These are phyloP conservation scores for Sclerodermus sp. DNA, from an alignment of 2,888 invertebrate species.

Conservation along the genomic window DNA sequence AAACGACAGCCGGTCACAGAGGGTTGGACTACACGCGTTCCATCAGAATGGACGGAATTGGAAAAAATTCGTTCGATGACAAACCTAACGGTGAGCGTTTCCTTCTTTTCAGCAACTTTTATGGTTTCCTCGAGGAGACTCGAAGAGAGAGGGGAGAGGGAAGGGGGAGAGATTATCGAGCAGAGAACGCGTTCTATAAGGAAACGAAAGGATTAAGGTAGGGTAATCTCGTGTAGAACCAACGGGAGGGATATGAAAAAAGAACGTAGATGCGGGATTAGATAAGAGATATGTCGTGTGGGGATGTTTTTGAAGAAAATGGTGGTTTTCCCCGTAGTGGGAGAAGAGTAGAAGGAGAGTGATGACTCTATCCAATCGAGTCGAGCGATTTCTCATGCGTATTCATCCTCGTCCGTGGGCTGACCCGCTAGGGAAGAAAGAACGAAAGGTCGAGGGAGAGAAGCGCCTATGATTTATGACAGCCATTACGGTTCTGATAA, in stretches of 20 bases:
- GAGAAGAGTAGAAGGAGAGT: conserved; percentile 14
- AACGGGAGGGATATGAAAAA: not conserved
- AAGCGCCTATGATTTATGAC: conserved; percentile 58
- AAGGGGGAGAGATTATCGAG: not conserved
- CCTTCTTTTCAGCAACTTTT: no score
- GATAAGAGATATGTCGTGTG: not conserved
- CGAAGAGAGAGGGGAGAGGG: not conserved
- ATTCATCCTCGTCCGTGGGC: conserved; percentile 49
- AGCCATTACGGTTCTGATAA: conserved; percentile 55
- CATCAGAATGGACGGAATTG: no score
- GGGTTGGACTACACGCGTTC: not conserved
- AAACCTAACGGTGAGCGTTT: not conserved
- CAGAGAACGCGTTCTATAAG: not conserved
- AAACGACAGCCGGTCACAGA: not conserved
- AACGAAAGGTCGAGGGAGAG: conserved; percentile 41
- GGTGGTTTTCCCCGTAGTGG: no score
- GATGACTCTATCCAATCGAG: conserved; percentile 57
- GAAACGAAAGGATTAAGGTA: not conserved
- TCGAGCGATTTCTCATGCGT: conserved; percentile 51
- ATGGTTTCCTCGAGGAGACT: no score
- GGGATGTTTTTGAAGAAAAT: no score
- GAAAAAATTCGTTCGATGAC: no score
- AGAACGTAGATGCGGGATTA: not conserved
- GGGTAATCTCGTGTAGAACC: no score
- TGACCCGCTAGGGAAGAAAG: conserved; percentile 38